Percentiles rank a stretch among this genome's conserved stretches.
Evolutionary conservation across 2,797 vertebrate species (phyloP).

Genomic region (Ctenochaetus hawaiiensis): DNA sequence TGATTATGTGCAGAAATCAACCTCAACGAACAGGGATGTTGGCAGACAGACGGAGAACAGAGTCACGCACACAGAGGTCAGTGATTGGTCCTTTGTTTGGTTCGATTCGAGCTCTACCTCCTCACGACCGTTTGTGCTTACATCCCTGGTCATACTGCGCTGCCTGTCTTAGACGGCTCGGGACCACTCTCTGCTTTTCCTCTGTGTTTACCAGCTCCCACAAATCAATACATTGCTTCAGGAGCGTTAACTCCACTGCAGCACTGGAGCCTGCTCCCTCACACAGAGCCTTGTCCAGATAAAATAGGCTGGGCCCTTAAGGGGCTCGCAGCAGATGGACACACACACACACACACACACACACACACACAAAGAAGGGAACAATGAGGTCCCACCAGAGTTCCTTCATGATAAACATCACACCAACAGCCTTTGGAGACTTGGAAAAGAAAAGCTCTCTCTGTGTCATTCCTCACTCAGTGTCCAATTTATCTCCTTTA

Average conservation of each 20-base stretch:
- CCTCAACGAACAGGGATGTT: background rate
- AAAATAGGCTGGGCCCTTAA: conserved; percentile 42
- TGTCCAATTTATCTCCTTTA: conserved; percentile 67
- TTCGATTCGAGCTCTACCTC: background rate
- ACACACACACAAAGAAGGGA: conserved; percentile 33
- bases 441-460: conserved; percentile 45
- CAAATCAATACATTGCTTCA: conserved; percentile 49
- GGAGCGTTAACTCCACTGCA: conserved; percentile 30
- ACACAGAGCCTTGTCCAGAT: conserved; percentile 38
- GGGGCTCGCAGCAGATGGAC: conserved; percentile 58
- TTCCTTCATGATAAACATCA: conserved; percentile 46
- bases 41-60: background rate
- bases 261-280: conserved; percentile 17
- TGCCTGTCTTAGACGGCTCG: background rate
- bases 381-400: conserved; percentile 68
- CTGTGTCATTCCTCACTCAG: conserved; percentile 50
- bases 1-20: background rate
- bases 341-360: conserved; percentile 52
- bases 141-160: background rate
- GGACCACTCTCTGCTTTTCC: conserved; percentile 17
- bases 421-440: conserved; percentile 53
- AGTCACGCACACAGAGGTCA: conserved; percentile 1
- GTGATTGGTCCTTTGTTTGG: background rate
- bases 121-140: background rate
- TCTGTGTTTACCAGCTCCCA: conserved; percentile 5